Percentiles rank a stretch among this genome's conserved stretches.
Evolutionary conservation across 2,888 invertebrate species (phyloP).

Genomic region (Hermaeophaga mercurialis): DNA sequence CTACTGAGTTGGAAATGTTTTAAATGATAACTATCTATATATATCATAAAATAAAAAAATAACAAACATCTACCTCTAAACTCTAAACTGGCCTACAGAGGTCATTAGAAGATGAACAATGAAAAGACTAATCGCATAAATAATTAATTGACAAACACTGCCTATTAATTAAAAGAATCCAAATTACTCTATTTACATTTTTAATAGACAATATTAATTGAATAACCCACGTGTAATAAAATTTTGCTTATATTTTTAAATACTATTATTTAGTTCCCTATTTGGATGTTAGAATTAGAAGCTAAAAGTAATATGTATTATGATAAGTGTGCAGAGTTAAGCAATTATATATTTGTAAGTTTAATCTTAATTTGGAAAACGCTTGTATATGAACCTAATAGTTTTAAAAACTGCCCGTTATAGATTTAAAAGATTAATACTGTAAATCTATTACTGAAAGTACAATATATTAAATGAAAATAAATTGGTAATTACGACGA

Average conservation of each 20-base stretch:
- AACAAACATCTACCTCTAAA: no score
- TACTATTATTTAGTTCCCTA: slow-evolving; percentile 18
- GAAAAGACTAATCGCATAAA: no score
- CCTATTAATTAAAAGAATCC: no score
- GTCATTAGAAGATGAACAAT: no score
- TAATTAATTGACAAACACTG: no score
- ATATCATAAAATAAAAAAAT: no score
- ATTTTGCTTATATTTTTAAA: slow-evolving; percentile 3
- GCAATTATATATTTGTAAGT: slow-evolving; percentile 18
- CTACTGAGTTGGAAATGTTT: neutral
- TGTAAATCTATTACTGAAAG: slow-evolving; percentile 33
- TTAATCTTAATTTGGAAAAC: slow-evolving; percentile 11
- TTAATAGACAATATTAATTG: slow-evolving; percentile 9
- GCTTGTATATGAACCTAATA: slow-evolving; percentile 29
- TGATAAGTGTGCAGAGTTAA: slow-evolving; percentile 13
- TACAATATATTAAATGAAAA: slow-evolving; percentile 33
- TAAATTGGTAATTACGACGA: neutral
- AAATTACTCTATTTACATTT: no score
- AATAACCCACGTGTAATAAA: slow-evolving; percentile 10
- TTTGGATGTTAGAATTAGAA: slow-evolving; percentile 22
- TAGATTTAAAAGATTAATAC: slow-evolving; percentile 42
- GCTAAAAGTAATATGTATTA: slow-evolving; percentile 10
- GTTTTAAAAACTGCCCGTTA: slow-evolving; percentile 41
- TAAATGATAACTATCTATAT: no score
- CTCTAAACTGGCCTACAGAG: no score